Conservation (phyloP, 2,797 vertebrate genomes). For the Bradypodion pumilum region DNA sequence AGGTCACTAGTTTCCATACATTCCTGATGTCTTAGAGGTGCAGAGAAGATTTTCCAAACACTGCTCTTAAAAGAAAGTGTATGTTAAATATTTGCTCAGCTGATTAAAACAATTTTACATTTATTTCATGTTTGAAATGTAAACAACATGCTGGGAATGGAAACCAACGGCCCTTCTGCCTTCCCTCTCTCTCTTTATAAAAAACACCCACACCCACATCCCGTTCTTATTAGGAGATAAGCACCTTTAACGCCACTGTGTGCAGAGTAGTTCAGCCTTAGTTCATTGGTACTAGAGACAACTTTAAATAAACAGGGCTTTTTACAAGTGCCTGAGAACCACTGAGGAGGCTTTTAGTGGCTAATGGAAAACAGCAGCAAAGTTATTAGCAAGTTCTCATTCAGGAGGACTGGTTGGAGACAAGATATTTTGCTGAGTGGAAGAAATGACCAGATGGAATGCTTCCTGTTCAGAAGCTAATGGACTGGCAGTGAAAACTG, state of each 20-base stretch:
- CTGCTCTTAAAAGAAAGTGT: constrained; percentile 68
- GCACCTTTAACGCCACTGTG: constrained; percentile 41
- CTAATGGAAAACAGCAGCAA: not conserved
- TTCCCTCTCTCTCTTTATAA: not conserved
- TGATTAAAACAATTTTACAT: constrained; percentile 80
- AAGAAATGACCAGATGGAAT: not conserved
- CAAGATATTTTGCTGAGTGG: no score
- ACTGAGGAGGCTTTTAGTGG: not conserved
- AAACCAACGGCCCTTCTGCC: constrained; percentile 53
- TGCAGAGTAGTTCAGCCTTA: constrained; percentile 35
- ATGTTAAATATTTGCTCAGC: constrained; percentile 81
- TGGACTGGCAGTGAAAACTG: not conserved
- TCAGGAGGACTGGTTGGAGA: not conserved
- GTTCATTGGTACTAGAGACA: constrained; percentile 22
- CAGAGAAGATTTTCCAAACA: constrained; percentile 72
- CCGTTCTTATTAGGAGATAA: constrained; percentile 53
- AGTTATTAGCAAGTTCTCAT: not conserved
- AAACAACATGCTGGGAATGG: constrained; percentile 76
- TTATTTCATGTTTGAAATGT: constrained; percentile 81
- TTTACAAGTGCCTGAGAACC: constrained; percentile 23
- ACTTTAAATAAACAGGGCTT: constrained; percentile 24
- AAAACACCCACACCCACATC: constrained; percentile 51
- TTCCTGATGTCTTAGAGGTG: constrained; percentile 64
- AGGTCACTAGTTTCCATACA: constrained; percentile 71
- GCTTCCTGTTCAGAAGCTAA: not conserved